phyloP scores from a whole-genome alignment of 2,797 vertebrate genomes.

The Falco naumanni region DNA sequence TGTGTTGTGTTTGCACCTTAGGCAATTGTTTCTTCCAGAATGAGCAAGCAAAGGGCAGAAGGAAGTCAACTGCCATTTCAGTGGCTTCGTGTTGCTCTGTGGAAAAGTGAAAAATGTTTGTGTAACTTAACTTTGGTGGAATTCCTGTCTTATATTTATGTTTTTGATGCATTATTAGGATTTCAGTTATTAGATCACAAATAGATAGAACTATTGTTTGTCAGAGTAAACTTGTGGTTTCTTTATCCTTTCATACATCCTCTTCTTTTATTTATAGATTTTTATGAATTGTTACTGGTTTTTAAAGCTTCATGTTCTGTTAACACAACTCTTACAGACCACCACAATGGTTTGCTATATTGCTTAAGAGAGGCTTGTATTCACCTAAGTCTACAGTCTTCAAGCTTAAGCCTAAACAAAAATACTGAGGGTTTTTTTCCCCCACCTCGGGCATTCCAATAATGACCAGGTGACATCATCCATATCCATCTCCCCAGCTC shows the following conservation, averaged over 20 bases:
- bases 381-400: neutral
- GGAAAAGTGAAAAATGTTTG: neutral
- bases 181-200: neutral
- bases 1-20: neutral
- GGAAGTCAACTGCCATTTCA: neutral
- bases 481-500: neutral
- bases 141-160: neutral
- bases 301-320: neutral
- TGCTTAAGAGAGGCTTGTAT: neutral
- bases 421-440: too few species aligned
- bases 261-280: neutral
- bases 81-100: neutral
- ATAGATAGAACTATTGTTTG: neutral
- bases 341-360: accelerated
- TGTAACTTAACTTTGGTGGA: neutral
- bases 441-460: neutral
- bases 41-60: neutral
- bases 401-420: neutral
- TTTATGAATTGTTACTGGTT: neutral
- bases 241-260: neutral
- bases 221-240: neutral
- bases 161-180: neutral
- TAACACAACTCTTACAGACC: neutral
- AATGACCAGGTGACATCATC: neutral
- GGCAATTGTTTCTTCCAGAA: neutral